Conservation (phyloP, 2,113 vertebrate species). For the Panthera tigris region DNA sequence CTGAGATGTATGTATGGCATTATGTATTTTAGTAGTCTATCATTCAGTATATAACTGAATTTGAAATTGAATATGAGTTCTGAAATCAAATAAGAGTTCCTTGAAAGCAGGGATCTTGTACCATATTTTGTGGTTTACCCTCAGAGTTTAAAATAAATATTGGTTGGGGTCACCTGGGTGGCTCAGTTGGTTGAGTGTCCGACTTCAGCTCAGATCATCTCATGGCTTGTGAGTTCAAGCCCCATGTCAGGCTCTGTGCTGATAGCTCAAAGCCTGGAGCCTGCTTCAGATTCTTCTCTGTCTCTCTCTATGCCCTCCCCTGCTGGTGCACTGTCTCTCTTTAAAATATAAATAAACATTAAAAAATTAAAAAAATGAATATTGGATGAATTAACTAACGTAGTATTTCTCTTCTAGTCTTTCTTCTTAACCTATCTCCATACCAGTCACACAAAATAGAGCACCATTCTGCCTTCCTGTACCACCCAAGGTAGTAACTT, state of each 20-base stretch:
- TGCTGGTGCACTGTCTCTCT: no score
- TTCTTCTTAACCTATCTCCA: not conserved
- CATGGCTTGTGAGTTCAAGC: no score
- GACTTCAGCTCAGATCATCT: no score
- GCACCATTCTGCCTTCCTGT: not conserved
- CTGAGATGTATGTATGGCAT: not conserved
- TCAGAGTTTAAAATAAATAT: constrained; percentile 38
- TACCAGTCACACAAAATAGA: not conserved
- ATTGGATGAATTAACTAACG: constrained; percentile 1
- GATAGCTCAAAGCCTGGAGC: no score
- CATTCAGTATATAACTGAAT: not conserved
- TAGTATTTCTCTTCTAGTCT: not conserved
- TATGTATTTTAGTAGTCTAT: not conserved
- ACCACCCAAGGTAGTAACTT: not conserved
- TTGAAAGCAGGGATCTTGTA: not conserved
- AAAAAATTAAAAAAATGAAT: not conserved
- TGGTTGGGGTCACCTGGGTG: not conserved
- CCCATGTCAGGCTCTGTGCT: no score
- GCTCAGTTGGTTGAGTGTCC: no score
- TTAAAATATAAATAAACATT: no score
- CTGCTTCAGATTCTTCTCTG: no score
- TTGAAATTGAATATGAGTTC: not conserved
- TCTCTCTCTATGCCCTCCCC: no score
- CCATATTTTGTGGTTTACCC: not conserved
- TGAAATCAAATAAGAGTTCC: not conserved